Percentiles rank a stretch among this genome's conserved stretches.
Evolutionary conservation across 2,888 invertebrate species (phyloP).

Genomic region (Stenchaetothrips biformis): DNA sequence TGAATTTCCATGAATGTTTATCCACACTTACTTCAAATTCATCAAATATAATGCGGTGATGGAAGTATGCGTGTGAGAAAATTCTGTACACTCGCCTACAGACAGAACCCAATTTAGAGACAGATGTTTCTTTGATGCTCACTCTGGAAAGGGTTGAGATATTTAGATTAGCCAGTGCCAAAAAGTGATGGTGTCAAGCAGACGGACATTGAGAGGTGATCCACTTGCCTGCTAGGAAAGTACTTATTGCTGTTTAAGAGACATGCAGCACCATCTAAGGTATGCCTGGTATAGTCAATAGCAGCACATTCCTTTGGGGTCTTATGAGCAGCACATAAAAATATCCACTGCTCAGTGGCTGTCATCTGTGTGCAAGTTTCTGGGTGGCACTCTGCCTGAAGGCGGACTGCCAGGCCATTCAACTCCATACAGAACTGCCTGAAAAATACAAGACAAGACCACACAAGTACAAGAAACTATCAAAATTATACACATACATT

Average conservation of each 20-base stretch:
- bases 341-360: constrained; percentile 99
- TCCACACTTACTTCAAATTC: constrained; percentile 71
- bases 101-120: constrained; percentile 96
- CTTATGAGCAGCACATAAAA: constrained; percentile 98
- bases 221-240: constrained; percentile 89
- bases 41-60: constrained; percentile 94
- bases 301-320: constrained; percentile 99
- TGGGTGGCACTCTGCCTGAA: constrained; percentile 95
- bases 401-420: constrained; percentile 93
- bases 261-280: constrained; percentile 97
- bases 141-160: constrained; percentile 63
- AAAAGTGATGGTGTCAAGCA: constrained; percentile 11
- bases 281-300: constrained; percentile 98
- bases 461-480: not conserved
- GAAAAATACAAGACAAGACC: constrained; percentile 39
- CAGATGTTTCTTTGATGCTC: constrained; percentile 97
- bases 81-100: constrained; percentile 98
- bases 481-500: constrained; percentile 7
- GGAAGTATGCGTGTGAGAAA: constrained; percentile 99
- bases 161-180: not conserved
- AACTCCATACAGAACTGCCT: constrained; percentile 99
- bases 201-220: constrained; percentile 30
- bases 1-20: too few species aligned
- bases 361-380: constrained; percentile 99
- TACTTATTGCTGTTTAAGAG: constrained; percentile 99